phyloP scores from a whole-genome alignment of 2,113 vertebrate genomes.

The Corythoichthys intestinalis region DNA sequence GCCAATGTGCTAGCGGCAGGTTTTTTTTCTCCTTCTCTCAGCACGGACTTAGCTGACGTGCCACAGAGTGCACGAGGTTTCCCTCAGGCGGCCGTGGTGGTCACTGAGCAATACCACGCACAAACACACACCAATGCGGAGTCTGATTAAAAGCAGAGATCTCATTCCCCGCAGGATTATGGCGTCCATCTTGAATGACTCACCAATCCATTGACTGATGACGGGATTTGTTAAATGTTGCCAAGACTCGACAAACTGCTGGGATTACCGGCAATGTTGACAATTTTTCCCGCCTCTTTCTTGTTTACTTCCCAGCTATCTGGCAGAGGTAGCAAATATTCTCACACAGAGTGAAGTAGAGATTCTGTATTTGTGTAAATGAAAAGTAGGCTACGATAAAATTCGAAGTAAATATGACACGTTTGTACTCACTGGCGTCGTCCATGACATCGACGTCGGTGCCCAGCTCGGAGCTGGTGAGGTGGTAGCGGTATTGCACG shows the following conservation, averaged over 20 bases:
- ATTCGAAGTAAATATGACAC: no score
- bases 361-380: no score
- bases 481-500: slow-evolving; percentile 83
- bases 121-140: neutral
- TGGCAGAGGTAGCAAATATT: neutral
- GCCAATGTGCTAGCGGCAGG: neutral
- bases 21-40: neutral
- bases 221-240: neutral
- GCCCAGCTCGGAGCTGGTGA: slow-evolving; percentile 83
- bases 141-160: neutral
- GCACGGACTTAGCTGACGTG: neutral
- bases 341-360: no score
- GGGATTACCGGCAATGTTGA: neutral
- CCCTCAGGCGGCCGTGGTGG: neutral
- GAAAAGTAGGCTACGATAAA: no score
- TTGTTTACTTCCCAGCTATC: neutral
- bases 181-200: slow-evolving; percentile 6
- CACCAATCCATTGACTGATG: neutral
- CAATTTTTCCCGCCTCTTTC: neutral
- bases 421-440: slow-evolving; percentile 85
- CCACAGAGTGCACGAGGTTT: neutral
- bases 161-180: neutral
- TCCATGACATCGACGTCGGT: slow-evolving; percentile 94
- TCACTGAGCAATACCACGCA: no score
- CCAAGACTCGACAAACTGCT: neutral